Conservation (phyloP, 2,113 vertebrate genomes). For the Ptilonorhynchus violaceus region DNA sequence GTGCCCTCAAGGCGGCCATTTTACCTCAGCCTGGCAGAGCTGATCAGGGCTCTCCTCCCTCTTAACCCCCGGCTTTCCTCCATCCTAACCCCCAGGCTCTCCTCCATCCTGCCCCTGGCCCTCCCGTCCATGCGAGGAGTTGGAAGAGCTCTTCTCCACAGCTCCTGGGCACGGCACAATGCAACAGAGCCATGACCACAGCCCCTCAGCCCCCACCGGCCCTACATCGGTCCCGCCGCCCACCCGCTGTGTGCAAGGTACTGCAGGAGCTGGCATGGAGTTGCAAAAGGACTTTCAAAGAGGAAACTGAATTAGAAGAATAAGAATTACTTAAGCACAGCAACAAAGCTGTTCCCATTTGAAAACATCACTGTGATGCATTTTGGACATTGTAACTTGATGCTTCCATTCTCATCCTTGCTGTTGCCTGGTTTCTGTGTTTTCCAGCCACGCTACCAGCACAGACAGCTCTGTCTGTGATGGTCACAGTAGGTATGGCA, state of each 20-base stretch:
- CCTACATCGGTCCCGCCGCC: accelerated
- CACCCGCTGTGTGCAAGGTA: not conserved
- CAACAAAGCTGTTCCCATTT: not conserved
- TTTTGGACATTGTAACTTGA: not conserved
- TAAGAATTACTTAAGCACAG: not conserved
- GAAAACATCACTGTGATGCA: not conserved
- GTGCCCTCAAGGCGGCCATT: not conserved
- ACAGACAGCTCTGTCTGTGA: not conserved
- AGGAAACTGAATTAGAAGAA: not conserved
- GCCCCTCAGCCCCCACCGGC: too few species aligned
- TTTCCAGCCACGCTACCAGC: not conserved
- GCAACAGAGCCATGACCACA: accelerated
- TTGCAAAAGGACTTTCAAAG: not conserved
- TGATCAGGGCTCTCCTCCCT: not conserved
- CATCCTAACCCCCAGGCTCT: not conserved
- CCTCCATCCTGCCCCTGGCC: not conserved
- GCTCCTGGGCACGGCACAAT: accelerated
- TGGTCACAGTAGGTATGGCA: not conserved
- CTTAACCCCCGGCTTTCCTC: not conserved
- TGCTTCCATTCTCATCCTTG: not conserved
- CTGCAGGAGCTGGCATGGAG: not conserved
- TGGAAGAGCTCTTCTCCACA: too few species aligned
- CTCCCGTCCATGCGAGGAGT: accelerated
- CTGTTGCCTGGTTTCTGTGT: not conserved
- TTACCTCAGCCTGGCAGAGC: not conserved